Base-by-base conservation (phyloP, 2,113 vertebrate species). In the Malurus cyaneus region DNA sequence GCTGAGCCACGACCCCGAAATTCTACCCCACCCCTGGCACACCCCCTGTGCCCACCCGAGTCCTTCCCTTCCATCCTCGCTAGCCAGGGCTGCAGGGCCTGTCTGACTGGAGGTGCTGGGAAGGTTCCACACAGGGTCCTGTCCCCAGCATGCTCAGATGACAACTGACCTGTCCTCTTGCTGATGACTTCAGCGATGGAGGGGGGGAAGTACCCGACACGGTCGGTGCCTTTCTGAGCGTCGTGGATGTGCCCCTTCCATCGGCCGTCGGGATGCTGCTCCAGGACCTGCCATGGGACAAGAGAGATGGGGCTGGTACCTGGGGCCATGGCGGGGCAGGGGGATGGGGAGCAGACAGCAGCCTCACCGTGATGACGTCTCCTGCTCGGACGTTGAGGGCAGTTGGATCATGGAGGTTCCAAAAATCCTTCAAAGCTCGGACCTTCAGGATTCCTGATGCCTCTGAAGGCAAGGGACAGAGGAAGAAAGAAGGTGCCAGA, bases 181-280 rank as follows among this genome's bases (percentile, higher is more conserved):
- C 98, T 99, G 97, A 99, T 98, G 94, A 99, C 99, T 96, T 99
- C 99, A 1, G 99, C 99, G 13, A 99, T 99, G 88, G 99, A 99
- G 1, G 99, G 98, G 11, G 99, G 99, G 74, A 99, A 99, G 97
- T 98, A 99, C 70, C 99, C 99, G 3, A 99, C 98, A 2, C 99
- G 98, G 94, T 99, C 99, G 0, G 98, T 99, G 92, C 99, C 99
- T 70, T 98, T 98, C 97, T 99, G 99, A 73, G 96, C 76, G 14
- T 99, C 99, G 0, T 99, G 99, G 96, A 99, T 98, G 86, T 99
- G 98, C 34, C 99, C 99, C 97, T 99, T 99, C 99, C 99, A 99
- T 36, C 99, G 98, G 36, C 99, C 99, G 0, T 99, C 99, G 0
- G 98, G 96, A 47, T 99, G 99, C 96, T 99, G 99, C 96, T 99